Base-by-base conservation (phyloP, 2,113 vertebrate genomes). In the Gopherus flavomarginatus region DNA sequence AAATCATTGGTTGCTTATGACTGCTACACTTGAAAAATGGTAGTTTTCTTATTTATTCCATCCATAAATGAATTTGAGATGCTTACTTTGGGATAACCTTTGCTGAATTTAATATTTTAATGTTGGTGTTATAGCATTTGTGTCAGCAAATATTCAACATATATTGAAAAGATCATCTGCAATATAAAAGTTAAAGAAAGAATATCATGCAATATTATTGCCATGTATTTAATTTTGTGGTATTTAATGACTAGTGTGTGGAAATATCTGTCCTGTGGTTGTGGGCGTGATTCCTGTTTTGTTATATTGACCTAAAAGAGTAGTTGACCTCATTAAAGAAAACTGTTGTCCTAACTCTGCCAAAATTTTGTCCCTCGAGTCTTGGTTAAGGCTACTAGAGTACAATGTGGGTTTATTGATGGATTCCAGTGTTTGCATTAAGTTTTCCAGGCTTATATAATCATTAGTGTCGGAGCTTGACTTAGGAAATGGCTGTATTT, bases 51-150 rank as follows among this genome's bases (percentile, higher is more conserved):
- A 95, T 97, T 96, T 86, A 93, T 47, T 96, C 35, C 59, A 94
- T 91, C 92, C 96, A 95, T 90, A 96, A 96, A 91, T 94, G 92
- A 98, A 97, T 95, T 62, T 49, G 94, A 97, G 94, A 88, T 96
- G 96, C 97, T 98, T 98, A 42, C 96, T 95, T 85, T 98, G 95
- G 97, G 98, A 59, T 77, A 91, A 47, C 13, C 75, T 89, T 11
- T 91, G 35, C 86, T 89, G 59, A 83, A 93, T 65, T 88, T 95
- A 35, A 69, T 92, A 69, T 84, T 87, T 96, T 83, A 93, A 92
- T 90, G 79, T 90, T 75, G 49, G 26, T 44, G 35, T n/a, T 96
- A 87, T 89, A 83, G 83, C n/a, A 52, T 91, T 96, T 94, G 49
- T 90, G 1, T 69, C 81, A 57, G 59, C 89, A 54, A 22, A 16